Conservation (phyloP, 2,113 vertebrate species). For the Diglossa brunneiventris region DNA sequence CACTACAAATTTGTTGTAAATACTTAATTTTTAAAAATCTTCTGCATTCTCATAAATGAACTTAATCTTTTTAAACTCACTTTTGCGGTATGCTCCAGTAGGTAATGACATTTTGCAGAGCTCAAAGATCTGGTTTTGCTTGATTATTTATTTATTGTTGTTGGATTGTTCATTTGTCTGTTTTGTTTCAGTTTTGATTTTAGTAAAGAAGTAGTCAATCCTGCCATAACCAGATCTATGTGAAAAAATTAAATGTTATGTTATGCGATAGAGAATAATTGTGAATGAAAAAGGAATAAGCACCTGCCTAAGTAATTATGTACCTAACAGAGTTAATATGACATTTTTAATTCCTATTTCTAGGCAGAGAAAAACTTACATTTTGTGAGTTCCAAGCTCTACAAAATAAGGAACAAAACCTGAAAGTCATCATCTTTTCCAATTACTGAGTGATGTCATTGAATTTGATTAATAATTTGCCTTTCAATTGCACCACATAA, state of each 20-base stretch:
- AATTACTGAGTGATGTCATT: neutral
- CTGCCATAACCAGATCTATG: neutral
- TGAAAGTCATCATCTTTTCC: neutral
- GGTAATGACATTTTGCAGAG: neutral
- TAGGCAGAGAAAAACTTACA: neutral
- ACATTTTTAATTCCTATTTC: neutral
- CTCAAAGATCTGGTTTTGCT: neutral
- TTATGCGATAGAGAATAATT: neutral
- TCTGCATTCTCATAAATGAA: neutral
- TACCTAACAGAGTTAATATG: neutral
- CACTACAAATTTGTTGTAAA: neutral
- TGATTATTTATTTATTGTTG: neutral
- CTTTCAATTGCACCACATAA: neutral
- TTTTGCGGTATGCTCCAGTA: neutral
- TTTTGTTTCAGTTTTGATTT: neutral
- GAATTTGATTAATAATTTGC: neutral
- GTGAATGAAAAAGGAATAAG: neutral
- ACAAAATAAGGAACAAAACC: neutral
- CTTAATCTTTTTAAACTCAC: neutral
- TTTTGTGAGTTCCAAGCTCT: neutral
- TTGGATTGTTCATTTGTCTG: neutral
- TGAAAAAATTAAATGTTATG: neutral
- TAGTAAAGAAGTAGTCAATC: neutral
- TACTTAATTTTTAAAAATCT: neutral
- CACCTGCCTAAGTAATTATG: neutral